Base-by-base conservation (phyloP, 2,888 invertebrate species). In the Dicycla oo region DNA sequence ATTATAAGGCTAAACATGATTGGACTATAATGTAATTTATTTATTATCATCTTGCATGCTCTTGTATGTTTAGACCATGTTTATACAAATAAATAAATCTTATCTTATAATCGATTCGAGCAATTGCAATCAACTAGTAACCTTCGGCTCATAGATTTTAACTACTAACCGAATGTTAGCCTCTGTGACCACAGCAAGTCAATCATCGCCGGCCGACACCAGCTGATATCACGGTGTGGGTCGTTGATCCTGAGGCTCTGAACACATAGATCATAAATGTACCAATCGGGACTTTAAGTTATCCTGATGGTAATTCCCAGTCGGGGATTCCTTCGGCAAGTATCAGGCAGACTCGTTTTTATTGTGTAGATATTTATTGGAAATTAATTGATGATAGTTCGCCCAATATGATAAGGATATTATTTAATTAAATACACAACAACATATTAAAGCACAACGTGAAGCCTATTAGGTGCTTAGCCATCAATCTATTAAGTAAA, bases 271-370 rank as follows among this genome's bases (percentile, higher is more conserved):
- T 30, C 18, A 7, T 20, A n/a, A 23, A 26, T 47, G 7, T 15
- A 30, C 0, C 3, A 71, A 70, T 26, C 10, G 53, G 15, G 26
- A 45, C 45, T 45, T 70, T 15, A 34, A 54, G 3, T 40, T 30
- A 38, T 40, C 47, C 10, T 20, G 2, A 20, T 20, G 47, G 73
- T 70, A 72, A 38, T 70, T 70, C 47, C 58, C 72, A 23, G n/a
- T 3, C 45, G 47, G 47, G 23, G 47, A 58, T 58, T 58, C 20
- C 69, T 5, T 26, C n/a, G n/a, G 15, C 20, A 57, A 57, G 18
- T 45, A 45, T 7, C 10, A 20, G 0, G 6, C 18, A 30, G 10
- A 45, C 11, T 68, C 11, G 26, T 18, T 26, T 18, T 68, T 38
- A 18, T 18, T 38, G 34, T 68, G 23, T 51, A 23, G 51, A 6